Evolutionary conservation across 2,113 vertebrate species (phyloP).

Genomic region (Forbesichthys agassizii): DNA sequence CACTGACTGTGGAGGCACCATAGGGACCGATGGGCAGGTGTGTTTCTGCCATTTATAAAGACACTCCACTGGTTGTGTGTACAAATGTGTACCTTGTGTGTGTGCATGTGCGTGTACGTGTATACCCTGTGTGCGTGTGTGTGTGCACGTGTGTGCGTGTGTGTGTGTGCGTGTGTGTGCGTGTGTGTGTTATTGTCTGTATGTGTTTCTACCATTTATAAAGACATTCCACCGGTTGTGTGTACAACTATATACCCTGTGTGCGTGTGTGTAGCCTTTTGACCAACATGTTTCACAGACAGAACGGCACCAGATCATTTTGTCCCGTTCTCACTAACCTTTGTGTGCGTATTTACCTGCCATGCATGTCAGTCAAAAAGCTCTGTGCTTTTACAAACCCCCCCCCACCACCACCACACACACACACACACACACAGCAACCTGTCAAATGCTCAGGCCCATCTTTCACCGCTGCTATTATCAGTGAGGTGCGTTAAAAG

Average conservation of each 20-base stretch:
- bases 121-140: conserved; percentile 4
- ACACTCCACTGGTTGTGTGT: conserved; percentile 46
- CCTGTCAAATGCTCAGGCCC: conserved; percentile 5
- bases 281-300: not conserved
- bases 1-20: conserved; percentile 88
- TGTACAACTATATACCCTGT: conserved; percentile 36
- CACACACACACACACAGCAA: not conserved
- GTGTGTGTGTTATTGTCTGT: not conserved
- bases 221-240: conserved; percentile 41
- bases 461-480: conserved; percentile 8
- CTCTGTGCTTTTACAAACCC: conserved; percentile 20
- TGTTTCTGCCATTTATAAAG: conserved; percentile 14
- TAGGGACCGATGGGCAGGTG: conserved; percentile 82
- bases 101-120: conserved; percentile 21
- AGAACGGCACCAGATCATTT: too few relatives aligned
- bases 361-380: conserved; percentile 23
- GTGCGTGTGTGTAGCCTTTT: conserved; percentile 9
- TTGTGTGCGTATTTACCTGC: too few relatives aligned
- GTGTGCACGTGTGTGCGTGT: conserved; percentile 14
- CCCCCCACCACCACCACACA: conserved; percentile 5
- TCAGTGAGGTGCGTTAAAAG: conserved; percentile 6
- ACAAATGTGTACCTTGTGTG: conserved; percentile 29
- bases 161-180: not conserved
- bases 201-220: not conserved
- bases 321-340: too few relatives aligned